Evolutionary conservation across 2,797 vertebrate species (phyloP), one percentile per base, ranked within the genome.

Genomic region (Sparidentex hasta): DNA sequence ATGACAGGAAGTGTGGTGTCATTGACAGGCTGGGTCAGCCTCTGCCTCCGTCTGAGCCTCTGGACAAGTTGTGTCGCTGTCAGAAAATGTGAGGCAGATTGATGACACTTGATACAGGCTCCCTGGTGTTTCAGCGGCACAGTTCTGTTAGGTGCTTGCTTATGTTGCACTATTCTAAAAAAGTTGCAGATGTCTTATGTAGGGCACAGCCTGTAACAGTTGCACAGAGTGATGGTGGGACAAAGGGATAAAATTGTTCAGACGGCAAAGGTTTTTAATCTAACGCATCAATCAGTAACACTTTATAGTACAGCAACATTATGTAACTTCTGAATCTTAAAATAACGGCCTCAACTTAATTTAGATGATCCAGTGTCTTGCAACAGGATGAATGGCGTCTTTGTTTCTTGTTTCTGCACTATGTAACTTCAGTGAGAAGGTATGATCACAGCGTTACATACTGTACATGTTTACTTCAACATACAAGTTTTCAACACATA

Each of bases 161-260:
- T 88, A 78, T 87, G 78, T 81, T 84, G 84, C 89, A 84, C 70
- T 81, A 55, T 83, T 86, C 33, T 76, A 50, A 68, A 76, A 27
- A 78, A 63, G 51, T 76, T 82, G 69, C 83, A 85, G 88, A 87
- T 88, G 86, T 78, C 46, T 73, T 87, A 85, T 83, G 65, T 84
- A 88, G 80, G 88, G 25, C 80, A 82, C 51, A 66, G 61, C 23
- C 23, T 44, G 54, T 58, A 73, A 69, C 50, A 65, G 44, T 74
- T 69, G 59, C 74, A 75, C 69, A 44, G 55, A 74, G 62, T 54
- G 61, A 72, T 64, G 76, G 62, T 57, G 48, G 59, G 71, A 69
- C 38, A 38, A 62, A 76, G 47, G 23, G 56, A 72, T 77, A 46
- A 56, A 76, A 56, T 11, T 64, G 48, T 64, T 56, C 52, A 57